phyloP scores from a whole-genome alignment of 1,140 invertebrate genomes.

The Rhizoglyphus robini region DNA sequence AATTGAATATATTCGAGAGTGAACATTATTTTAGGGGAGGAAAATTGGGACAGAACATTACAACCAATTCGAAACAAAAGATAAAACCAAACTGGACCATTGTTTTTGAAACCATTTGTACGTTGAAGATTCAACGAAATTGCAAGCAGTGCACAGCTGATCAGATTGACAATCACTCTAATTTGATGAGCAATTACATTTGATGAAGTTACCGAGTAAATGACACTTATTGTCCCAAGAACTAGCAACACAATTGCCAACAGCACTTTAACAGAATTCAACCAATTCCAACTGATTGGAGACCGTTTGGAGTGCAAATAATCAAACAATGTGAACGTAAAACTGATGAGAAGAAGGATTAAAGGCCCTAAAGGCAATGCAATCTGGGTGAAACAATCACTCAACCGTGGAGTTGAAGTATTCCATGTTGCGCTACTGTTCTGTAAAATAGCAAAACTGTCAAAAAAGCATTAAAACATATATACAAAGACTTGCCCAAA shows the following conservation, averaged over 20 bases:
- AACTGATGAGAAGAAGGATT: conserved; percentile 58
- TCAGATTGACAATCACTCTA: background rate
- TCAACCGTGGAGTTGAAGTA: conserved; percentile 65
- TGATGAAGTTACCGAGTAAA: background rate
- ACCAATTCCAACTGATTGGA: background rate
- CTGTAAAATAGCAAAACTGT: too few species aligned
- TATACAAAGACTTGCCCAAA: background rate
- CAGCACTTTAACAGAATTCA: background rate
- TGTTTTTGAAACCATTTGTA: background rate
- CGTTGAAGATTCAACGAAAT: background rate
- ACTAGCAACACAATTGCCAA: background rate
- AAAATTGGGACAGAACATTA: background rate
- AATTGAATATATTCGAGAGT: background rate
- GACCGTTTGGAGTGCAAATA: background rate
- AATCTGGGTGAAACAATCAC: conserved; percentile 73
- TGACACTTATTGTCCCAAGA: too few species aligned
- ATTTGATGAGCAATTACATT: background rate
- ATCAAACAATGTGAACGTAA: background rate
- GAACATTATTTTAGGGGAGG: background rate
- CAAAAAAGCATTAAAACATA: too few species aligned
- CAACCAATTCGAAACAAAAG: background rate
- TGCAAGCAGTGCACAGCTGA: background rate
- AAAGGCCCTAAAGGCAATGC: conserved; percentile 73
- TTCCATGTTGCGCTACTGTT: conserved; percentile 49
- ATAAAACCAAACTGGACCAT: conserved; percentile 16